Base-by-base conservation (phyloP, 2,888 invertebrate species). In the Thereva unica region DNA sequence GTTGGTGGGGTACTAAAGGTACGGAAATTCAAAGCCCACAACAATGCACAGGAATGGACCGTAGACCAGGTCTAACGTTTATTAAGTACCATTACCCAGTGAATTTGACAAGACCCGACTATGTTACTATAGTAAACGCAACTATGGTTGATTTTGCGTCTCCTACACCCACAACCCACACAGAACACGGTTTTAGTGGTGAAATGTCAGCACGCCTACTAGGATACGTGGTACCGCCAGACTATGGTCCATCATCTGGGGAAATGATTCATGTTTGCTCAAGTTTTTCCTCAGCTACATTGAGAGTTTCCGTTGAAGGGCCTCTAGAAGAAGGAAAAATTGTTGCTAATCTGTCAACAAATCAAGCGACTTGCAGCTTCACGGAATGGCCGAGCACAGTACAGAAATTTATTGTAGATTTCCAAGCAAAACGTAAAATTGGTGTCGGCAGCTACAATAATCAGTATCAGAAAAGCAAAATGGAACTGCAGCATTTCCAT, bases 1-100 rank as follows among this genome's bases (percentile, higher is more conserved):
- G 92, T 0, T 95, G 95, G 95, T 95, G 95, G 95, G 93, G 93
- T 3, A 82, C 88, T 1, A 89, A 90, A 68, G 94, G 93, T 23
- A 88, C 88, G 0, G 90, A 90, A 79, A 87, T 92, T 37, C 85
- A 86, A 0, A 82, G 83, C 45, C 88, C 93, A 0, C 87, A 89
- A 40, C 87, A 92, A 76, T 96, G 96, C 76, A 88, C 92, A 67
- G 83, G 86, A 59, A 81, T 88, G 72, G 93, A 93, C 78, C 88
- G 88, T 71, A 85, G 94, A 35, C 94, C 96, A 0, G 97, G 96
- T 0, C 83, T 96, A 3, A 95, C 95, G 0, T 93, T 93, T 73
- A 84, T 95, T 35, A 89, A 92, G 73, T 96, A 95, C 78, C 88
- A 91, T 73, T 89, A 91, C 77, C 95, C 95, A 0, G 89, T 91